These are phyloP conservation scores for Sardina pilchardus DNA, from an alignment of 2,113 vertebrate species.

Conservation along the genomic window DNA sequence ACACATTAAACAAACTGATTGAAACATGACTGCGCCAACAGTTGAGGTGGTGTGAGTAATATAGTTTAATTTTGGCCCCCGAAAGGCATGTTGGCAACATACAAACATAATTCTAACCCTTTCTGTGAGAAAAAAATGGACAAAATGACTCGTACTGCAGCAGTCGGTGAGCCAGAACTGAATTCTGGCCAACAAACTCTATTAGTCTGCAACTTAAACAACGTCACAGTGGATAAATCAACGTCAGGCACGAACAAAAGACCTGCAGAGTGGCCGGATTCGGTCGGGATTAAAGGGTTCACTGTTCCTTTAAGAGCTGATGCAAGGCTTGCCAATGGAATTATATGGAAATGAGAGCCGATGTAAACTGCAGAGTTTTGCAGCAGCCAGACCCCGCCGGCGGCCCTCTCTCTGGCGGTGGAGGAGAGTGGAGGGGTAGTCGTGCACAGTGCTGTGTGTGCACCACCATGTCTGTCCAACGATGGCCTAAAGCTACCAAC, in stretches of 20 bases:
- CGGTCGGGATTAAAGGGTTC: background rate
- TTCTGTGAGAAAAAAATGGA: background rate
- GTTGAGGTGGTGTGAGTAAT: background rate
- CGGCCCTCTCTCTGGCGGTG: slow-evolving; percentile 9
- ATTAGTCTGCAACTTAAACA: background rate
- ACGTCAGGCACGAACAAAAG: background rate
- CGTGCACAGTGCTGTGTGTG: background rate
- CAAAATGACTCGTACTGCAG: background rate
- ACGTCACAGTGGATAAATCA: background rate
- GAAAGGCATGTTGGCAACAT: background rate
- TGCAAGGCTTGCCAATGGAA: slow-evolving; percentile 19
- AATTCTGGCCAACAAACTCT: background rate
- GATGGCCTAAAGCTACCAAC: background rate
- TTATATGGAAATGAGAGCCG: slow-evolving; percentile 19
- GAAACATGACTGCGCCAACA: background rate
- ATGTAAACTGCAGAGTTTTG: slow-evolving; percentile 21
- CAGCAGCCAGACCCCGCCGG: background rate
- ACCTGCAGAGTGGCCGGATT: background rate
- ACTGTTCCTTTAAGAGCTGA: slow-evolving; percentile 16
- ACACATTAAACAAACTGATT: background rate
- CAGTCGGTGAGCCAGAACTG: background rate
- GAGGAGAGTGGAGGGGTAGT: background rate
- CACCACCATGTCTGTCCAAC: background rate
- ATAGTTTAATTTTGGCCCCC: background rate
- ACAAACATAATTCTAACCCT: background rate